Conservation (phyloP, 1,140 invertebrate genomes). For the Glossosoma conforme region DNA sequence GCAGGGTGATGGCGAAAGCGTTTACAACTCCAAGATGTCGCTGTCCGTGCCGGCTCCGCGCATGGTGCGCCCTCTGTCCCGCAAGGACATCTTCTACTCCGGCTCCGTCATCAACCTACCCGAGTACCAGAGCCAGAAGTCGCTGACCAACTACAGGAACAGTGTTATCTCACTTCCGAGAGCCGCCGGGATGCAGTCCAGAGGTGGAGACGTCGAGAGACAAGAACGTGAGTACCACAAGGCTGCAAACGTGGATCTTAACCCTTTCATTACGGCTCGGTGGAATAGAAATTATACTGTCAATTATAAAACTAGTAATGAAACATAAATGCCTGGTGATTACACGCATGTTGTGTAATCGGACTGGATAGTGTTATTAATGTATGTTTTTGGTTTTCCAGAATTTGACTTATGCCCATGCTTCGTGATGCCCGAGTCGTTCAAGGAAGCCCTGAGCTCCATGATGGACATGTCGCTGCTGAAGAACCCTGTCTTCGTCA, state of each 20-base stretch:
- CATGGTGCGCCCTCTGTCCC: slow-evolving; percentile 86
- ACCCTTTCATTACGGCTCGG: no score
- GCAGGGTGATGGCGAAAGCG: slow-evolving; percentile 40
- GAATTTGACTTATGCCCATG: slow-evolving; percentile 73
- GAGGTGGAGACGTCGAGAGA: slow-evolving; percentile 58
- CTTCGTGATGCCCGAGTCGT: slow-evolving; percentile 70
- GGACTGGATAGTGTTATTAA: no score
- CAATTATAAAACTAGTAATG: no score
- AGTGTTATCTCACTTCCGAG: slow-evolving; percentile 75
- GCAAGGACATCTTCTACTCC: slow-evolving; percentile 98
- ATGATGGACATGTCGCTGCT: slow-evolving; percentile 92
- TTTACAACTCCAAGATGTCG: slow-evolving; percentile 46
- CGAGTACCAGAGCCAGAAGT: slow-evolving; percentile 89
- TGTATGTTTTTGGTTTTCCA: slow-evolving; percentile 32
- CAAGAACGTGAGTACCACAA: slow-evolving; percentile 60
- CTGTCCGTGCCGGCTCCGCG: slow-evolving; percentile 49
- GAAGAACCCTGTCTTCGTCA: slow-evolving; percentile 84
- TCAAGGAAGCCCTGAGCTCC: slow-evolving; percentile 76
- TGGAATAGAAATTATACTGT: no score
- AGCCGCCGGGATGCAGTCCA: slow-evolving; percentile 53
- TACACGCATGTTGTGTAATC: no score
- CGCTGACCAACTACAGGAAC: slow-evolving; percentile 79
- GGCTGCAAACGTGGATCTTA: not conserved
- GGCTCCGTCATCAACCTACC: slow-evolving; percentile 88
- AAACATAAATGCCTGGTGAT: no score